Percentiles rank a stretch among this genome's conserved stretches.
Evolutionary conservation across 2,888 invertebrate species (phyloP).

Genomic region (Metellina segmentata): DNA sequence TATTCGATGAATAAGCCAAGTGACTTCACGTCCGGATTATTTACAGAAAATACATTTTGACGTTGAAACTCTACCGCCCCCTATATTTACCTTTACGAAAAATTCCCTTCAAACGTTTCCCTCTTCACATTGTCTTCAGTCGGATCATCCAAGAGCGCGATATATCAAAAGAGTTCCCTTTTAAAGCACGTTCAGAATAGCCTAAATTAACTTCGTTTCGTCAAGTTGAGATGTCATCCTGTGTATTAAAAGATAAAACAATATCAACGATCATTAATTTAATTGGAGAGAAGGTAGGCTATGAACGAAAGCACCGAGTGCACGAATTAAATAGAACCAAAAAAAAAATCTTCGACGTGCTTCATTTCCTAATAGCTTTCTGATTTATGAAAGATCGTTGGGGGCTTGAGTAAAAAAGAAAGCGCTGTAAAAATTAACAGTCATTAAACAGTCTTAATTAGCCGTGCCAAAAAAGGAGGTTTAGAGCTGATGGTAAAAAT

Average conservation of each 20-base stretch:
- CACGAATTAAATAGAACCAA: background rate
- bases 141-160: too few relatives aligned
- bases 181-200: too few relatives aligned
- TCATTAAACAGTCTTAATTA: conserved; percentile 34
- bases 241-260: background rate
- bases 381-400: conserved; percentile 16
- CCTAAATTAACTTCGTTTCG: too few relatives aligned
- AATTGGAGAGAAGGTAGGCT: background rate
- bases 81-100: too few relatives aligned
- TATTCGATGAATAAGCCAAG: too few relatives aligned
- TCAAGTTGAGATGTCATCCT: too few relatives aligned
- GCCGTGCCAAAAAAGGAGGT: conserved; percentile 5
- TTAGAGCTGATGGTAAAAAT: conserved; percentile 10
- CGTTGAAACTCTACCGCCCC: too few relatives aligned
- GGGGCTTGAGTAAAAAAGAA: background rate
- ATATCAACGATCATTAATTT: background rate
- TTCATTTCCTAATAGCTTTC: conserved; percentile 32
- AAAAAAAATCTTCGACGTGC: background rate
- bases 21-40: too few relatives aligned
- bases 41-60: too few relatives aligned
- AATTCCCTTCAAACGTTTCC: too few relatives aligned
- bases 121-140: too few relatives aligned
- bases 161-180: too few relatives aligned
- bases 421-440: conserved; percentile 10
- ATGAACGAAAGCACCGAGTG: background rate